A percentile compares a stretch with the other conserved stretches of the same genome.
phyloP scores from a whole-genome alignment of 1,140 invertebrate genomes.

The Bombus huntii region DNA sequence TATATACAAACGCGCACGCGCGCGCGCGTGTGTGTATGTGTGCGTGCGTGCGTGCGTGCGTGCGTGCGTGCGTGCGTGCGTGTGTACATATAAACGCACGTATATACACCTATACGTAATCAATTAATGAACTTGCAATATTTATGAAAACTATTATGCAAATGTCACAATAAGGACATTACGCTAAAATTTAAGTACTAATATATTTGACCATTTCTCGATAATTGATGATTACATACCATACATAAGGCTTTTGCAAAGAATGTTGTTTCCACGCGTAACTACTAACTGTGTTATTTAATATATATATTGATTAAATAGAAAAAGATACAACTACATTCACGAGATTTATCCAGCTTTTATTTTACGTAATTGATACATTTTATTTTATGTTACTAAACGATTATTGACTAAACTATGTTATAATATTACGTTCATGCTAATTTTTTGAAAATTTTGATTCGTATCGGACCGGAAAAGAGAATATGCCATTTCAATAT shows the following conservation, averaged over 20 bases:
- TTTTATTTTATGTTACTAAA: background rate
- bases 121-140: background rate
- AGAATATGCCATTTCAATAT: conserved; percentile 18
- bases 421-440: background rate
- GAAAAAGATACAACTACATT: background rate
- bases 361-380: background rate
- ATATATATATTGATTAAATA: background rate
- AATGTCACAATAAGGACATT: background rate
- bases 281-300: background rate
- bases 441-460: conserved; percentile 10
- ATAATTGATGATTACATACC: background rate
- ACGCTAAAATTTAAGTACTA: background rate
- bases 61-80: too few species aligned
- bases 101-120: background rate
- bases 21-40: too few species aligned
- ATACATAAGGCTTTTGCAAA: background rate
- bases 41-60: too few species aligned
- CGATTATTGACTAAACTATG: background rate
- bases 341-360: background rate
- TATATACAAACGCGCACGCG: too few species aligned
- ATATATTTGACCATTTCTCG: background rate
- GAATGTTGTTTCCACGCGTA: background rate
- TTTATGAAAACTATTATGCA: background rate
- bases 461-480: background rate
- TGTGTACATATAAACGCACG: too few species aligned